Conservation (phyloP, 2,888 invertebrate species). For the Volucella inanis region DNA sequence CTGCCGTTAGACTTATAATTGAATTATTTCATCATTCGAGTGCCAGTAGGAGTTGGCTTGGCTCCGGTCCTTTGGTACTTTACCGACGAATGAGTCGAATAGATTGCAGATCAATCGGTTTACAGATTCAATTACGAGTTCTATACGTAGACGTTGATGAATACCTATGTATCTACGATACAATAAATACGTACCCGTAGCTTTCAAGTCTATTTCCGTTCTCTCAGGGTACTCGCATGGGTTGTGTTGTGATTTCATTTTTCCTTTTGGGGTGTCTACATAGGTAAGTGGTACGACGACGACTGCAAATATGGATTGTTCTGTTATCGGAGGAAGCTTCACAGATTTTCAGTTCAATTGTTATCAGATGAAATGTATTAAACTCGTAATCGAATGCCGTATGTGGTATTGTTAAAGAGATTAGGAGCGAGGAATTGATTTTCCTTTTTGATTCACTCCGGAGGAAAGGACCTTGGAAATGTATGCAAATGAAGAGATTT, state of each 20-base stretch:
- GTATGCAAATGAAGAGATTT: slow-evolving; percentile 1
- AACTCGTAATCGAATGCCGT: slow-evolving; percentile 11
- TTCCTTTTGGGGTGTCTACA: slow-evolving; percentile 20
- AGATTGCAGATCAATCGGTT: slow-evolving; percentile 73
- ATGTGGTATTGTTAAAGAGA: slow-evolving; percentile 20
- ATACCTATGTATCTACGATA: no score
- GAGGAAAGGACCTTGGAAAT: not conserved
- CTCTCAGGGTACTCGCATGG: slow-evolving; percentile 52
- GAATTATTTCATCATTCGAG: slow-evolving; percentile 74
- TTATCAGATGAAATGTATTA: slow-evolving; percentile 32
- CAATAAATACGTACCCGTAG: slow-evolving; percentile 33
- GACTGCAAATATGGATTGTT: slow-evolving; percentile 16
- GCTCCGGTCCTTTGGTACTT: not conserved
- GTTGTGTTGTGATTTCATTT: slow-evolving; percentile 27
- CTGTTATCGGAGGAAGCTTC: slow-evolving; percentile 39
- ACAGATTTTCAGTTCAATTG: slow-evolving; percentile 49
- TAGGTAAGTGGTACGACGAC: no score
- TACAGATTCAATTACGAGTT: slow-evolving; percentile 69
- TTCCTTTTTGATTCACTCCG: not conserved
- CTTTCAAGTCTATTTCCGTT: slow-evolving; percentile 73
- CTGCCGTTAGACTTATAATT: slow-evolving; percentile 70
- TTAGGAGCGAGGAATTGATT: slow-evolving; percentile 33
- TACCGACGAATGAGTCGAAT: slow-evolving; percentile 48
- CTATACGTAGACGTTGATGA: no score
- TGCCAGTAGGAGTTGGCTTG: slow-evolving; percentile 30